phyloP scores from a whole-genome alignment of 2,113 vertebrate species.

The Cnemophilus loriae region DNA sequence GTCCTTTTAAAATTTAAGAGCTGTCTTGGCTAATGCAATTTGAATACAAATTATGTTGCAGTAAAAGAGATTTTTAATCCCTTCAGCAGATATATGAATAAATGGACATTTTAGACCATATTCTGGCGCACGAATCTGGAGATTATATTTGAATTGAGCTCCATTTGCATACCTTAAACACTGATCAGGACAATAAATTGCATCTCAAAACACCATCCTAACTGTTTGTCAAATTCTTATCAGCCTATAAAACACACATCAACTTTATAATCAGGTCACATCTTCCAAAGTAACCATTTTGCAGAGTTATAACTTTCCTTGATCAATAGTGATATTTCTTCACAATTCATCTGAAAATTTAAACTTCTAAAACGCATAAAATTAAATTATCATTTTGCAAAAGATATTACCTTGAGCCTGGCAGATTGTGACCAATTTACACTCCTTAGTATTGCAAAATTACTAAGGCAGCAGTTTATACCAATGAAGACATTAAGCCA shows the following conservation, averaged over 20 bases:
- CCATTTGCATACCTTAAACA: neutral
- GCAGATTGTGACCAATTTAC: neutral
- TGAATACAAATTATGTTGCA: neutral
- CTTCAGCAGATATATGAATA: neutral
- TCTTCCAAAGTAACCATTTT: neutral
- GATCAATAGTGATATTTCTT: neutral
- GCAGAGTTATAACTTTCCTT: neutral
- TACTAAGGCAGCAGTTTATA: neutral
- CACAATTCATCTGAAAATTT: neutral
- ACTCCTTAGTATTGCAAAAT: neutral
- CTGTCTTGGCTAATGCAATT: neutral
- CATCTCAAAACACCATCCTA: neutral
- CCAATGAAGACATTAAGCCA: neutral
- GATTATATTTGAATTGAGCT: neutral
- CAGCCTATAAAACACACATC: neutral
- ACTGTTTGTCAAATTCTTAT: neutral
- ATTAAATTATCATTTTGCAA: neutral
- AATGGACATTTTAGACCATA: neutral
- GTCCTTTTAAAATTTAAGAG: neutral
- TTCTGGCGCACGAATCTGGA: neutral
- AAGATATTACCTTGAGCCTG: neutral
- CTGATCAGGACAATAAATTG: neutral
- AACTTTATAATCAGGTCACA: neutral
- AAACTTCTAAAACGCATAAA: neutral
- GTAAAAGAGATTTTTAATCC: neutral